Conservation (phyloP, 1,140 invertebrate species). For the Coenobita brevimanus region DNA sequence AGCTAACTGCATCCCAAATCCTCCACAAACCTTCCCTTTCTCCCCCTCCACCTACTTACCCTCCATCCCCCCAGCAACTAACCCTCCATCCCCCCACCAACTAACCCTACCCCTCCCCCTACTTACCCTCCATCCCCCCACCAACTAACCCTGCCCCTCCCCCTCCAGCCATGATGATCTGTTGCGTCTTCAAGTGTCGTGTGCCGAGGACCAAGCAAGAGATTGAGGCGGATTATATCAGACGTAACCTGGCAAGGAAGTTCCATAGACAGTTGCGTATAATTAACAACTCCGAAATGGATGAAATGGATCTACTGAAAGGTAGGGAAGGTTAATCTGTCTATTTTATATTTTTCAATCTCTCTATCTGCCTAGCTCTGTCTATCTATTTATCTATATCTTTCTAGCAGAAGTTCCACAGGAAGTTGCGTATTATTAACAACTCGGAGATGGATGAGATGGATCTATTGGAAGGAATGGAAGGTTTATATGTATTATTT, state of each 20-base stretch:
- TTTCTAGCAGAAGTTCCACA: constrained; percentile 87
- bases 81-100: background rate
- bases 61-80: too few species aligned
- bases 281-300: constrained; percentile 88
- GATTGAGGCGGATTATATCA: constrained; percentile 91
- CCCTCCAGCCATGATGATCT: constrained; percentile 81
- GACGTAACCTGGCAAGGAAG: constrained; percentile 86
- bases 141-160: background rate
- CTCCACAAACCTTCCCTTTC: too few species aligned
- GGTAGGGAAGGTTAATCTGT: background rate
- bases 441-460: constrained; percentile 83
- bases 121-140: background rate
- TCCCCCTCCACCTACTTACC: too few species aligned
- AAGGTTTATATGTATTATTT: background rate
- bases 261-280: constrained; percentile 86
- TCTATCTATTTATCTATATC: too few species aligned
- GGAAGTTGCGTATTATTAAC: constrained; percentile 85
- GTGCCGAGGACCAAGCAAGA: constrained; percentile 94
- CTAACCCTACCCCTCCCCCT: background rate
- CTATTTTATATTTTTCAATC: too few species aligned
- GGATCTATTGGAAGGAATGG: constrained; percentile 74
- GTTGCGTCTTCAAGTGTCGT: constrained; percentile 89
- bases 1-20: too few species aligned
- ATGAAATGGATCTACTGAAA: constrained; percentile 74
- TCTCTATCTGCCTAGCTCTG: too few species aligned